phyloP scores from a whole-genome alignment of 2,797 vertebrate species.

The Characodon lateralis region DNA sequence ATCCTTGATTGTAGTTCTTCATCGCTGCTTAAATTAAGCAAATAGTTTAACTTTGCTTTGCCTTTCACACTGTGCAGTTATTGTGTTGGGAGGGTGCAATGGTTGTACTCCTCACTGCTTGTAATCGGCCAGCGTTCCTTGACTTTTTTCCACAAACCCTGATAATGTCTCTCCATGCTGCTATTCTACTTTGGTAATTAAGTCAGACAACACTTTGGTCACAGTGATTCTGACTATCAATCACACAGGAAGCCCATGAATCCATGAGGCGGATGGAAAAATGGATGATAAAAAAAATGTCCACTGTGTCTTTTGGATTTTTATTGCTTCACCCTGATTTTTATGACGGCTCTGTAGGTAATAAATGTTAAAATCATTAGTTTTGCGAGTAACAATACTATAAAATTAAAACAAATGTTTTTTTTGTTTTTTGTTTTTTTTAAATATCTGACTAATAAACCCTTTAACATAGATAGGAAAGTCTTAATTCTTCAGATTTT shows the following conservation, averaged over 20 bases:
- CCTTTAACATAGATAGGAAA: too few species aligned
- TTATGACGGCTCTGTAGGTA: slow-evolving; percentile 4
- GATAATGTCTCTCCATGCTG: slow-evolving; percentile 41
- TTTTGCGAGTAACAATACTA: background rate
- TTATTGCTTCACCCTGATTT: slow-evolving; percentile 28
- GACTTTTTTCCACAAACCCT: slow-evolving; percentile 46
- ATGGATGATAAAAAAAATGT: slow-evolving; percentile 61
- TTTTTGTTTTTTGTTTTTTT: background rate
- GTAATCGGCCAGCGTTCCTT: slow-evolving; percentile 43
- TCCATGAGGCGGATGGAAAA: slow-evolving; percentile 48
- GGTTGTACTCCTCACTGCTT: slow-evolving; percentile 52
- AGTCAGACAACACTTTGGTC: slow-evolving; percentile 74
- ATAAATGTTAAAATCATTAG: background rate
- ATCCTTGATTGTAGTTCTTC: background rate
- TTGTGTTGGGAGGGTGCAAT: slow-evolving; percentile 45
- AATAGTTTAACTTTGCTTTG: slow-evolving; percentile 48
- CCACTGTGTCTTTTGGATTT: slow-evolving; percentile 39
- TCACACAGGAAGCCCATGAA: slow-evolving; percentile 57
- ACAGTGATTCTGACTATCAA: slow-evolving; percentile 73
- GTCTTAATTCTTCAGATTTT: too few species aligned
- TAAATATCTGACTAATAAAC: too few species aligned
- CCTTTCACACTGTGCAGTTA: slow-evolving; percentile 50
- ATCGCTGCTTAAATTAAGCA: background rate
- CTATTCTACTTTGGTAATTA: slow-evolving; percentile 78
- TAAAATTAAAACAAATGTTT: background rate